Evolutionary conservation across 1,140 invertebrate species (phyloP).

Genomic region (Drosophila parabipectinata): DNA sequence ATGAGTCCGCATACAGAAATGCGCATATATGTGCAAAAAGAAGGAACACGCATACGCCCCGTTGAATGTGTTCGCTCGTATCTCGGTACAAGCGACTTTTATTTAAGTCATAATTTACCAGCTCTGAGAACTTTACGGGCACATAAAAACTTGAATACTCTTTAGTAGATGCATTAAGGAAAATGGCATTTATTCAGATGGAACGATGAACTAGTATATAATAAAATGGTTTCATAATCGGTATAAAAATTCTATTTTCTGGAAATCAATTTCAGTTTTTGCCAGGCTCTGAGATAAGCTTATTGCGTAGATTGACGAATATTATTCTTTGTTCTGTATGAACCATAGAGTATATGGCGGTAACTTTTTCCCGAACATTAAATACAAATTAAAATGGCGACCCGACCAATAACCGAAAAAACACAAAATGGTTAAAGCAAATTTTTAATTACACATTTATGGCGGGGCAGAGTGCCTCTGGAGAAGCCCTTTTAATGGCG

Average conservation of each 20-base stretch:
- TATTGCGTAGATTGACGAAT: neutral
- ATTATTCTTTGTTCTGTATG: neutral
- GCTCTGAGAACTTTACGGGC: conserved; percentile 31
- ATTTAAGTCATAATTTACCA: conserved; percentile 70
- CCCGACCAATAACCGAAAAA: conserved; percentile 13
- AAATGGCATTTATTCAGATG: neutral
- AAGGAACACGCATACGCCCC: neutral
- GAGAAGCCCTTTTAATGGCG: conserved; percentile 5
- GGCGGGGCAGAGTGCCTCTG: conserved; percentile 36
- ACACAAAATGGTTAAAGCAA: conserved; percentile 14
- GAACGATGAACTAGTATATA: neutral
- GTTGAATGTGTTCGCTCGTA: conserved; percentile 1
- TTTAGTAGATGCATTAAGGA: conserved; percentile 9
- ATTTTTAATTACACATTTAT: conserved; percentile 78
- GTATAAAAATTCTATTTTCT: neutral
- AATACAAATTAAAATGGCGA: conserved; percentile 65
- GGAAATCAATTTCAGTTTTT: neutral
- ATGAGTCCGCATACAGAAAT: conserved; percentile 15
- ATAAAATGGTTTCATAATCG: neutral
- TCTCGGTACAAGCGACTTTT: conserved; percentile 58
- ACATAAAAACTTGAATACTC: conserved; percentile 39
- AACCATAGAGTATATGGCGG: neutral
- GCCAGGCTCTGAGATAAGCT: neutral
- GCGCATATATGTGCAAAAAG: conserved; percentile 3
- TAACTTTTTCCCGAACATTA: conserved; percentile 28